These are phyloP conservation scores for Phthorimaea operculella DNA, from an alignment of 1,140 invertebrate species.

Conservation along the genomic window DNA sequence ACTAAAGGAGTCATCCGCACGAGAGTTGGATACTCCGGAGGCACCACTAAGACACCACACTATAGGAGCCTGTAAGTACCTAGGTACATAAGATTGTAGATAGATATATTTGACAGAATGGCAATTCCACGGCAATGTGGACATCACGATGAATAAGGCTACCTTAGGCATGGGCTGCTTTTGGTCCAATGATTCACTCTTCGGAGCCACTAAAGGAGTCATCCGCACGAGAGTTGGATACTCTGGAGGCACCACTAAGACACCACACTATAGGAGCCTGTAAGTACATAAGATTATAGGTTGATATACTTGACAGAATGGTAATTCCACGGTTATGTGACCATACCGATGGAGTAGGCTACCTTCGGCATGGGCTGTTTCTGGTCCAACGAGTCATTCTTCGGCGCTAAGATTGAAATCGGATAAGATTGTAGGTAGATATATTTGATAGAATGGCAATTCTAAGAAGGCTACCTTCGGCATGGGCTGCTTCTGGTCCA, in stretches of 20 bases:
- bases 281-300: constrained; percentile 75
- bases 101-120: too few species aligned
- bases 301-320: too few species aligned
- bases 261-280: constrained; percentile 89
- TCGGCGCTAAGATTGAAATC: too few species aligned
- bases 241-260: constrained; percentile 83
- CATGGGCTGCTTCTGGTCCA: constrained; percentile 98
- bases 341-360: too few species aligned
- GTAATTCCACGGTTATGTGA: too few species aligned
- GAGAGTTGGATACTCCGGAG: constrained; percentile 95
- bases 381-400: constrained; percentile 94
- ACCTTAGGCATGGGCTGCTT: constrained; percentile 98
- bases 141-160: too few species aligned
- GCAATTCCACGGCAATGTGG: too few species aligned
- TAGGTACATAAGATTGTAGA: too few species aligned
- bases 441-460: too few species aligned
- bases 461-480: constrained; percentile 89
- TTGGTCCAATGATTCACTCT: constrained; percentile 94
- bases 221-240: constrained; percentile 95
- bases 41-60: constrained; percentile 81
- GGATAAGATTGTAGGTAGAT: too few species aligned
- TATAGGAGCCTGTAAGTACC: constrained; percentile 87
- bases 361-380: constrained; percentile 98
- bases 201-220: constrained; percentile 87
- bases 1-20: constrained; percentile 87